Evolutionary conservation across 2,113 vertebrate species (phyloP).

Genomic region (Struthidea cinerea): DNA sequence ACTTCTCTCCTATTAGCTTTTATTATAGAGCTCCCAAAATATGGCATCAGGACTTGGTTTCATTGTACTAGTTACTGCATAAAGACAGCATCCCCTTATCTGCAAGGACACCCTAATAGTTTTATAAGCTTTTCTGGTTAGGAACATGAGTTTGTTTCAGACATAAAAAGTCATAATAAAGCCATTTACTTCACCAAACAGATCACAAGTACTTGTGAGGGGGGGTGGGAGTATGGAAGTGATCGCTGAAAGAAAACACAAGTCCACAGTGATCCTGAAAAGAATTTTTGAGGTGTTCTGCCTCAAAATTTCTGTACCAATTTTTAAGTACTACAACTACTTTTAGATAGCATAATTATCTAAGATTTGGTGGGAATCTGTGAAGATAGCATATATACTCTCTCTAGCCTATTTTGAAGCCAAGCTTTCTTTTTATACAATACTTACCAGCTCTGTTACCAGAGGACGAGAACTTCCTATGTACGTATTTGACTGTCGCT

Average conservation of each 20-base stretch:
- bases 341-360: background rate
- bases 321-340: background rate
- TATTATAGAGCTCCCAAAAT: background rate
- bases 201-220: background rate
- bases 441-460: slow-evolving; percentile 91
- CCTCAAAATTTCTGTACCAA: background rate
- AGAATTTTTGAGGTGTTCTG: background rate
- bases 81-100: background rate
- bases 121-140: background rate
- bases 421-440: background rate
- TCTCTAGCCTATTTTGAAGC: background rate
- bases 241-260: background rate
- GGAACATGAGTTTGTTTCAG: background rate
- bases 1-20: background rate
- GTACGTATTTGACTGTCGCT: slow-evolving; percentile 73
- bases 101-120: background rate
- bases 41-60: background rate
- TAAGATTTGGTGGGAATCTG: background rate
- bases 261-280: background rate
- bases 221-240: background rate
- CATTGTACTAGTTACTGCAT: background rate
- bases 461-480: slow-evolving; percentile 79
- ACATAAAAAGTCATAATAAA: background rate
- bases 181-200: background rate
- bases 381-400: background rate